Conservation (phyloP, 1,140 invertebrate species). For the Oryctes rhinoceros region DNA sequence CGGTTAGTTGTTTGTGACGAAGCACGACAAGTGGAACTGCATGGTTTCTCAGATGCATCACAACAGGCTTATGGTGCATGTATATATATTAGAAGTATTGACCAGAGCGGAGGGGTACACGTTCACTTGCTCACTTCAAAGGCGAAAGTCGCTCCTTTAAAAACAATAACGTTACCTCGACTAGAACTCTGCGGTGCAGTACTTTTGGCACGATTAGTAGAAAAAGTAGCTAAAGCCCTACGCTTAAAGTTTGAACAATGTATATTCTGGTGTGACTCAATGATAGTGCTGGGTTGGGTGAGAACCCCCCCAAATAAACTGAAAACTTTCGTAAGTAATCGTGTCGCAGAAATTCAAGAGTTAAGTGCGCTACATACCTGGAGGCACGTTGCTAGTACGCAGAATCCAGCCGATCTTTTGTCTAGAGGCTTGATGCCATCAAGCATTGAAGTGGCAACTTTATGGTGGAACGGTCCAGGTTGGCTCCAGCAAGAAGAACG, state of each 20-base stretch:
- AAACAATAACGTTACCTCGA: constrained; percentile 4
- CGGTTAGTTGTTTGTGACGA: no score
- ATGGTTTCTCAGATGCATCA: not conserved
- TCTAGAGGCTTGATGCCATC: no score
- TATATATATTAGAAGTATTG: no score
- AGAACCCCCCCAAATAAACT: not conserved
- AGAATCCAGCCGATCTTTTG: no score
- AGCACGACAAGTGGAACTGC: not conserved
- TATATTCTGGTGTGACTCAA: not conserved
- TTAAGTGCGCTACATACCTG: constrained; percentile 44
- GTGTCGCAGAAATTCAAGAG: constrained; percentile 55
- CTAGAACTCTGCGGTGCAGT: constrained; percentile 11
- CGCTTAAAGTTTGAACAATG: not conserved
- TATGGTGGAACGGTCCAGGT: no score
- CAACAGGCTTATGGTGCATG: no score
- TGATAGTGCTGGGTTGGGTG: no score
- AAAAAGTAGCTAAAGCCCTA: not conserved
- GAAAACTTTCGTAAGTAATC: not conserved
- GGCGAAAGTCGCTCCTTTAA: not conserved
- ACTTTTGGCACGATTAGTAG: not conserved
- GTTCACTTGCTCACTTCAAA: not conserved
- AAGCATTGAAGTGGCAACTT: no score
- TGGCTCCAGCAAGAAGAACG: no score
- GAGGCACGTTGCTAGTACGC: no score
- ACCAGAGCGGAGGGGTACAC: no score